Evolutionary conservation across 2,113 vertebrate species (phyloP).

Genomic region (Vulpes lagopus): DNA sequence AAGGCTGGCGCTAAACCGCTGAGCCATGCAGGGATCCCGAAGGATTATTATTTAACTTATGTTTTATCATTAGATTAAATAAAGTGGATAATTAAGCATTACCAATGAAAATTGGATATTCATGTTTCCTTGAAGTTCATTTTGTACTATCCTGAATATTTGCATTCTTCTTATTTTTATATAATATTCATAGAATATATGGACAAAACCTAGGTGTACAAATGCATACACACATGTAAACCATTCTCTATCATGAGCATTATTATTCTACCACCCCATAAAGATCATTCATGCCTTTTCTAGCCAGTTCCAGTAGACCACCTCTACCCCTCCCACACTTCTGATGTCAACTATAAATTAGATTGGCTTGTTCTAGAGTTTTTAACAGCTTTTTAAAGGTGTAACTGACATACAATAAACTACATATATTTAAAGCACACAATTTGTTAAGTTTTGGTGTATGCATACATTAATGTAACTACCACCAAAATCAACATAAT

Average conservation of each 20-base stretch:
- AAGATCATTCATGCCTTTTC: neutral
- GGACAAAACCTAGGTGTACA: neutral
- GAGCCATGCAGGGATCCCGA: too few species aligned
- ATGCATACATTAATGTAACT: neutral
- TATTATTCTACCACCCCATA: neutral
- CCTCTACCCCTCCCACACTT: neutral
- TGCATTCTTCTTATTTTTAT: neutral
- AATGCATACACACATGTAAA: neutral
- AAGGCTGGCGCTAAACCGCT: too few species aligned
- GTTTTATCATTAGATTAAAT: neutral
- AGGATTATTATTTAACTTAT: neutral
- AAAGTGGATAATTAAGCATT: neutral
- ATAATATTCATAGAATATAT: neutral
- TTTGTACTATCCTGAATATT: conserved; percentile 9
- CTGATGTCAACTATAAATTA: conserved; percentile 8
- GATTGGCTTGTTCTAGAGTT: neutral
- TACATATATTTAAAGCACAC: neutral
- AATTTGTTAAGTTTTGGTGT: neutral
- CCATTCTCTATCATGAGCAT: neutral
- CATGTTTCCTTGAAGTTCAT: neutral
- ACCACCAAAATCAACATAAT: neutral
- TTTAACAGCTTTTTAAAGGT: conserved; percentile 28
- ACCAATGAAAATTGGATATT: neutral
- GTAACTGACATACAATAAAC: neutral
- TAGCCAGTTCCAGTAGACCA: neutral